A percentile compares a stretch with the other conserved stretches of the same genome.
phyloP scores from a whole-genome alignment of 2,113 vertebrate genomes.

The Peromyscus californicus region DNA sequence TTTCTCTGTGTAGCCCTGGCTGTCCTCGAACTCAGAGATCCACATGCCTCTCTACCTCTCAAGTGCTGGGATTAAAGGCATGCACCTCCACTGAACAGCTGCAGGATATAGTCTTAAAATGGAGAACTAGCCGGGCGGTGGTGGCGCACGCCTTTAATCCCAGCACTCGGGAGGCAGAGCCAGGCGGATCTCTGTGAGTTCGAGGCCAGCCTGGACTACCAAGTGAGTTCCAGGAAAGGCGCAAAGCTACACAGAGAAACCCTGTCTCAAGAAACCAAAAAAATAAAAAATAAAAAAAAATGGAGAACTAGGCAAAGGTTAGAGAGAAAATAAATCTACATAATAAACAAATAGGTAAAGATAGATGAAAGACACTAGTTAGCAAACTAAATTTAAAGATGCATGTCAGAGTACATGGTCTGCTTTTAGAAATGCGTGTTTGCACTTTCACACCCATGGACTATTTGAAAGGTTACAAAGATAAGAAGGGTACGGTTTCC shows the following conservation, averaged over 20 bases:
- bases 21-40: no score
- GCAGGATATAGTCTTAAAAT: not conserved
- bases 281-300: no score
- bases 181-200: no score
- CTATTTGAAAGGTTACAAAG: conserved; percentile 52
- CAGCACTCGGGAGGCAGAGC: no score
- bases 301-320: conserved; percentile 16
- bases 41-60: not conserved
- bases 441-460: not conserved
- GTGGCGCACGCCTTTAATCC: no score
- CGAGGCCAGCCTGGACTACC: no score
- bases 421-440: not conserved
- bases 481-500: not conserved
- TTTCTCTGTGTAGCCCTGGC: not conserved
- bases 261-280: no score
- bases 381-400: not conserved
- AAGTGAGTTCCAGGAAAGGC: no score
- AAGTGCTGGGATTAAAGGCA: not conserved
- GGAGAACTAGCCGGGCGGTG: no score
- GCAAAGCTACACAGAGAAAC: no score
- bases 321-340: not conserved
- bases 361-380: not conserved
- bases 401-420: not conserved
- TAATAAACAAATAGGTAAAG: conserved; percentile 22
- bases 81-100: not conserved